A percentile compares a stretch with the other conserved stretches of the same genome.
These are phyloP conservation scores for Serinus canaria DNA, from an alignment of 2,113 vertebrate genomes.

Conservation along the genomic window DNA sequence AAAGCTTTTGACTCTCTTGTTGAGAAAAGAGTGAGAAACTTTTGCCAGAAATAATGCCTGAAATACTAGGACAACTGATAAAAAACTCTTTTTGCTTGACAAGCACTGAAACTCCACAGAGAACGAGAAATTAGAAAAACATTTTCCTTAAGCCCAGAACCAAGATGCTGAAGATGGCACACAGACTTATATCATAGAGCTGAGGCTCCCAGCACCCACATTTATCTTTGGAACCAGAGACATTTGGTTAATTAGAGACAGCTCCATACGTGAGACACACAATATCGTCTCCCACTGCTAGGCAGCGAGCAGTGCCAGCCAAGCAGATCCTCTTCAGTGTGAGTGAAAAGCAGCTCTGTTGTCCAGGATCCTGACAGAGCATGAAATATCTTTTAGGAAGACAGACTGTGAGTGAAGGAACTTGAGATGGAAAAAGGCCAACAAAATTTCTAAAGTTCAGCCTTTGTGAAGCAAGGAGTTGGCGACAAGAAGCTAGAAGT, in stretches of 20 bases:
- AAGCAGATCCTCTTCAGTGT: not conserved
- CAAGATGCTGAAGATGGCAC: not conserved
- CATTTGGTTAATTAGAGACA: slow-evolving; percentile 14
- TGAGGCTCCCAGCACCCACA: not conserved
- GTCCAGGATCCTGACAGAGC: slow-evolving; percentile 13
- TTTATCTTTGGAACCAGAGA: not conserved
- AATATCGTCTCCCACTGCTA: slow-evolving; percentile 6
- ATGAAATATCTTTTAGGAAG: slow-evolving; percentile 21
- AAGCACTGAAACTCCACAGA: not conserved
- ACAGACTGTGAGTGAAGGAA: not conserved
- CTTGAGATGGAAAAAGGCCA: not conserved
- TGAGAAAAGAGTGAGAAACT: not conserved
- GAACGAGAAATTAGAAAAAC: slow-evolving; percentile 2
- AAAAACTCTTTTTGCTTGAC: not conserved
- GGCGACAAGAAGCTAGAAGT: not conserved
- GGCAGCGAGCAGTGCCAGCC: slow-evolving; percentile 4
- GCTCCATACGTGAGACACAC: slow-evolving; percentile 4
- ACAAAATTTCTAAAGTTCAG: not conserved
- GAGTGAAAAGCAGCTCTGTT: slow-evolving; percentile 1
- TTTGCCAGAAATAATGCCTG: not conserved
- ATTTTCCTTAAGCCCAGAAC: not conserved
- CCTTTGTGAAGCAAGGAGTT: not conserved
- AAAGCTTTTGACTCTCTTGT: not conserved
- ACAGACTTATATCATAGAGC: not conserved
- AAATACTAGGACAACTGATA: not conserved